phyloP scores from a whole-genome alignment of 2,888 invertebrate species.

The Agonopterix subpropinquella region DNA sequence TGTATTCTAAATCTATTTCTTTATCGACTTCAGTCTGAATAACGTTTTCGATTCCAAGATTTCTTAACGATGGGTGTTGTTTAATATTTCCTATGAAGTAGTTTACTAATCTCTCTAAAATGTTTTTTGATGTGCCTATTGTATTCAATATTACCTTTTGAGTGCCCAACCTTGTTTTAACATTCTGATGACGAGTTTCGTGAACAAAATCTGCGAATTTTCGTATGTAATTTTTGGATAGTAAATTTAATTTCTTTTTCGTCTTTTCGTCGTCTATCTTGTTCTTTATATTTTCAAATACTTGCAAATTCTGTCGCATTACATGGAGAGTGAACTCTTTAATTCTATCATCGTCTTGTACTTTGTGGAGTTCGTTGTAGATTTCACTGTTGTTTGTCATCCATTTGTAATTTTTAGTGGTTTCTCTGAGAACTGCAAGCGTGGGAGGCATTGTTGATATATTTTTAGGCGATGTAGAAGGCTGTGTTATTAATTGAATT shows the following conservation, averaged over 20 bases:
- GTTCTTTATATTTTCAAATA: conserved; percentile 28
- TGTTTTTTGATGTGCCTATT: conserved; percentile 34
- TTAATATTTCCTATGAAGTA: conserved; percentile 24
- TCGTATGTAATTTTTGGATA: conserved; percentile 26
- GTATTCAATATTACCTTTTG: conserved; percentile 43
- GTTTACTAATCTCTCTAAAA: conserved; percentile 29
- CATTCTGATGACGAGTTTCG: conserved; percentile 25
- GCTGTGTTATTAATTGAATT: too few species aligned
- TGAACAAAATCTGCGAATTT: conserved; percentile 34
- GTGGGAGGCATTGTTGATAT: too few species aligned
- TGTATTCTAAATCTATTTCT: conserved; percentile 21
- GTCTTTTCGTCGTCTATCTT: conserved; percentile 16
- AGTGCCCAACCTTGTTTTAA: conserved; percentile 35
- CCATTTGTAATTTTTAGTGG: too few species aligned
- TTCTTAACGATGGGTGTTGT: conserved; percentile 11
- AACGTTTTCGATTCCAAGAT: conserved; percentile 6
- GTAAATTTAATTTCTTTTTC: conserved; percentile 17
- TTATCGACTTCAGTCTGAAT: conserved; percentile 26
- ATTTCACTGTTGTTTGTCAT: not conserved
- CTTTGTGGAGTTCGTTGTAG: conserved; percentile 9
- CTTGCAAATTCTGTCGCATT: conserved; percentile 25
- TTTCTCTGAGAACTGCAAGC: too few species aligned
- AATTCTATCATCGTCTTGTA: conserved; percentile 29
- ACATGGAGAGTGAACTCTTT: conserved; percentile 31
- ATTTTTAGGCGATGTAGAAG: too few species aligned